phyloP scores from a whole-genome alignment of 1,140 invertebrate genomes.

The Drosophila oshimai region DNA sequence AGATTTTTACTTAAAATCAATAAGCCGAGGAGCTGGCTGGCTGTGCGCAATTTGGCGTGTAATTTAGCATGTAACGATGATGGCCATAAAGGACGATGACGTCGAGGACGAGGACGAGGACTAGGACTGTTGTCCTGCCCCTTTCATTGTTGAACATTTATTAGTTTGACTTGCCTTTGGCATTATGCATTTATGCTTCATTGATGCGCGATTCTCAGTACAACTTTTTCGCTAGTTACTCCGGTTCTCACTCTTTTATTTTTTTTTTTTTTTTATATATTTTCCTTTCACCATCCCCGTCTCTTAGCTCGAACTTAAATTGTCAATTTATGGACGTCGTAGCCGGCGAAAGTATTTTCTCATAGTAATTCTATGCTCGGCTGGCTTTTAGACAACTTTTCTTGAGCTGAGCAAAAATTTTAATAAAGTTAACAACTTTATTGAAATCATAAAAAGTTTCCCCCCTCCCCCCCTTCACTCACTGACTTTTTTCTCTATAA shows the following conservation, averaged over 20 bases:
- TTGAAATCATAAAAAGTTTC: conserved; percentile 73
- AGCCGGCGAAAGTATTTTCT: conserved; percentile 72
- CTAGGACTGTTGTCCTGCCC: conserved; percentile 10
- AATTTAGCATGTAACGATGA: conserved; percentile 79
- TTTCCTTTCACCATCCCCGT: conserved; percentile 23
- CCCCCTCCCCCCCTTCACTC: background rate
- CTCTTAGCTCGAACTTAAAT: conserved; percentile 64
- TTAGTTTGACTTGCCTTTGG: conserved; percentile 71
- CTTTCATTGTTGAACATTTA: conserved; percentile 67
- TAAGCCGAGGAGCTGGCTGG: conserved; percentile 51
- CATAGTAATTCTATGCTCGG: conserved; percentile 78
- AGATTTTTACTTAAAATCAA: conserved; percentile 60
- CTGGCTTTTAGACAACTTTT: conserved; percentile 74
- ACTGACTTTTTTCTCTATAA: background rate
- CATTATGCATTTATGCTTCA: conserved; percentile 75
- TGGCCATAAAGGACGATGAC: conserved; percentile 47
- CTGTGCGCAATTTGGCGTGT: conserved; percentile 75
- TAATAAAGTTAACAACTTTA: conserved; percentile 81
- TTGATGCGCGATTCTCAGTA: conserved; percentile 66
- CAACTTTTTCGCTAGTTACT: conserved; percentile 42
- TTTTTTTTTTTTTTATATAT: conserved; percentile 22
- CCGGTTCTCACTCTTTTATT: background rate
- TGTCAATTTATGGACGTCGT: conserved; percentile 73
- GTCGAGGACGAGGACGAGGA: background rate
- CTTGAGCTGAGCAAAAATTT: conserved; percentile 71